Base-by-base conservation (phyloP, 2,888 invertebrate species). In the Drosophila differens region DNA sequence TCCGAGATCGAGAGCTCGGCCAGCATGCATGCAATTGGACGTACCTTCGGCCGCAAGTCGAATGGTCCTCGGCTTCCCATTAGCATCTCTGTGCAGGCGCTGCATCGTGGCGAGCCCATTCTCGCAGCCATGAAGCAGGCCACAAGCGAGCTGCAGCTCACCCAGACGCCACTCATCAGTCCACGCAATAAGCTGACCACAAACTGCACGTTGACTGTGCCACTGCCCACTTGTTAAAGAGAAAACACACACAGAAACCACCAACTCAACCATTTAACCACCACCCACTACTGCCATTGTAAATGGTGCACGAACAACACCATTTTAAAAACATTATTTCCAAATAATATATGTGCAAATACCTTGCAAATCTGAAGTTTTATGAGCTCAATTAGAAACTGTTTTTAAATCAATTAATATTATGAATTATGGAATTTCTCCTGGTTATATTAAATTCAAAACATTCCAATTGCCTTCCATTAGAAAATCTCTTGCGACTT, bases 21-120 rank as follows among this genome's bases (percentile, higher is more conserved):
- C 25, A 76, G 79, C 60, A 80, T 91, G 59, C 90, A 91, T 71
- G 91, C 91, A 14, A 85, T 91, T 52, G 91, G 91, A 12, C 77
- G 77, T 12, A 87, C 80, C 53, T 87, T 87, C 32, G 89, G 86
- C 4, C 85, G 89, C 28, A 87, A 81, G 39, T 72, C 83, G 4
- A 81, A 78, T 33, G 82, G 86, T 0, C 84, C 87, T 0, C 80
- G 87, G 1, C 52, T 88, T 28, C 88, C 88, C 19, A 74, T 86
- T 7, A 86, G 82, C 52, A 79, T 86, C 14, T 86, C 87, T 7
- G 89, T 88, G 22, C 87, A 88, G 67, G 86, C 88, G 0, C 64
- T 87, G 70, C 86, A 87, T 32, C 84, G 85, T 6, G 85, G 84
- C 1, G 85, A 88, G 49, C 85, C 86, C 51, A 85, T 88, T 14